A percentile compares a stretch with the other conserved stretches of the same genome.
These are phyloP conservation scores for Cosmia pyralina DNA, from an alignment of 2,888 invertebrate species.

Conservation along the genomic window DNA sequence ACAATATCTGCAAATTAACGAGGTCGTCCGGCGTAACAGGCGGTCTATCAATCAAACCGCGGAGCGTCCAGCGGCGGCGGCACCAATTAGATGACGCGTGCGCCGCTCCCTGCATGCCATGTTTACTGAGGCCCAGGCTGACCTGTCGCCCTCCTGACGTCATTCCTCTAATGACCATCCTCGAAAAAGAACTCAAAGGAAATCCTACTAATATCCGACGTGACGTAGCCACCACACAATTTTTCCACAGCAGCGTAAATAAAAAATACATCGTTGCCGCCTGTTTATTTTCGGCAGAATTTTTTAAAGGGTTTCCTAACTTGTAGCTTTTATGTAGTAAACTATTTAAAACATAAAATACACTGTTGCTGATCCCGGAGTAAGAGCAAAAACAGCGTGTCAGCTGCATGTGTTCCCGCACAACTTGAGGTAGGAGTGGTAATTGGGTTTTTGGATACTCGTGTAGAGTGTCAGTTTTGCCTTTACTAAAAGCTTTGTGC, in stretches of 20 bases:
- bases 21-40: conserved; percentile 84
- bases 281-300: conserved; percentile 21
- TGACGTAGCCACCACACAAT: conserved; percentile 37
- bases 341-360: conserved; percentile 36
- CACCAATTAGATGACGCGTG: conserved; percentile 80
- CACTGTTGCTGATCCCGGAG: conserved; percentile 12
- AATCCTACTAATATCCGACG: conserved; percentile 61
- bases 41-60: conserved; percentile 86
- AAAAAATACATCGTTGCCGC: conserved; percentile 38
- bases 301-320: conserved; percentile 29
- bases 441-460: conserved; percentile 27
- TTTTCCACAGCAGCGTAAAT: conserved; percentile 40
- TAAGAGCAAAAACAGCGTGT: conserved; percentile 32
- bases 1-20: conserved; percentile 78
- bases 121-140: conserved; percentile 69
- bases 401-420: conserved; percentile 53
- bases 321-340: conserved; percentile 35
- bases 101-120: conserved; percentile 77
- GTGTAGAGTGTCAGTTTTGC: background rate
- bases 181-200: conserved; percentile 71
- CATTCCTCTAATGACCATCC: conserved; percentile 74
- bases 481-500: background rate
- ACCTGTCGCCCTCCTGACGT: conserved; percentile 78
- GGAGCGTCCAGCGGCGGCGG: conserved; percentile 55
- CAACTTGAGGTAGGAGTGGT: conserved; percentile 19